These are phyloP conservation scores for Morpho deidamia DNA, from an alignment of 2,888 invertebrate species.

Conservation along the genomic window DNA sequence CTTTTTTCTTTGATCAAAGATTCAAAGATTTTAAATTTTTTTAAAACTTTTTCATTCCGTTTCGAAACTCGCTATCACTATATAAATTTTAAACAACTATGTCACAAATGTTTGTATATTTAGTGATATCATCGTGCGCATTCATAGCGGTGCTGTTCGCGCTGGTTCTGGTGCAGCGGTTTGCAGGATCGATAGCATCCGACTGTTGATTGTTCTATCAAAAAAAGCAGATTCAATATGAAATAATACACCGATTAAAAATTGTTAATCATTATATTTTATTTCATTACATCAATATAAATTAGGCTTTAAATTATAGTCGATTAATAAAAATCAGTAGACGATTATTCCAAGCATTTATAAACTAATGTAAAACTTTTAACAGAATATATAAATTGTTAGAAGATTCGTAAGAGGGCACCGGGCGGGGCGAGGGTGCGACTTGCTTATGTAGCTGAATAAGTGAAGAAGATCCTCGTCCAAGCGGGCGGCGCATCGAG, in stretches of 20 bases:
- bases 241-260: slow-evolving; percentile 33
- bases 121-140: slow-evolving; percentile 26
- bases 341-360: slow-evolving; percentile 58
- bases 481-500: slow-evolving; percentile 14
- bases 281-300: slow-evolving; percentile 58
- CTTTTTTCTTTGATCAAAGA: too few species aligned
- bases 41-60: too few species aligned
- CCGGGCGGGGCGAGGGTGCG: slow-evolving; percentile 45
- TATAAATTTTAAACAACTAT: slow-evolving; percentile 17
- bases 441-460: slow-evolving; percentile 64
- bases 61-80: too few species aligned
- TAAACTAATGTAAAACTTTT: slow-evolving; percentile 47
- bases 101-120: slow-evolving; percentile 32
- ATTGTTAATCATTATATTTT: slow-evolving; percentile 57
- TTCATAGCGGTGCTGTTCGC: slow-evolving; percentile 31
- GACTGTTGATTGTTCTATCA: background rate
- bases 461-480: slow-evolving; percentile 61
- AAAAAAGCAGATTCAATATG: slow-evolving; percentile 10
- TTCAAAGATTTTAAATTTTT: too few species aligned
- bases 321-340: slow-evolving; percentile 50
- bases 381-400: slow-evolving; percentile 30
- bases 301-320: slow-evolving; percentile 53
- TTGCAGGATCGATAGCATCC: background rate
- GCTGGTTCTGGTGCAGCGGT: slow-evolving; percentile 15
- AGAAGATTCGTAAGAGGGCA: slow-evolving; percentile 31